A percentile compares a stretch with the other conserved stretches of the same genome.
phyloP scores from a whole-genome alignment of 2,113 vertebrate genomes.

The Dromiciops gliroides region DNA sequence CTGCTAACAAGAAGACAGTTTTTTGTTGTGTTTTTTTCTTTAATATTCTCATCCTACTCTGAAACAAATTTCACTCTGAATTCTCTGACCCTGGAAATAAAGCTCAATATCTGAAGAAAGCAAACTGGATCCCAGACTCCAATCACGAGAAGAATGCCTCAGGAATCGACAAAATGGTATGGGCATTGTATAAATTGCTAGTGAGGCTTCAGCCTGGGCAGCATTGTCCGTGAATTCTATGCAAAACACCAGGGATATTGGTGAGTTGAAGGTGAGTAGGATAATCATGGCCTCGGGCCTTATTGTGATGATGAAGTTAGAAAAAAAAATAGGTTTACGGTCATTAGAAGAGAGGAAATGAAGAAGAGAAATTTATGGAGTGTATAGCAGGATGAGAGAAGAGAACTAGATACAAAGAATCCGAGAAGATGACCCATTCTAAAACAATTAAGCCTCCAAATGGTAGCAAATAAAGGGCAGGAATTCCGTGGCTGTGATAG shows the following conservation, averaged over 20 bases:
- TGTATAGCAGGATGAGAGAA: fast-evolving
- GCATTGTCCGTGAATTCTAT: conserved; percentile 71
- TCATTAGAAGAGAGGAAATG: conserved; percentile 49
- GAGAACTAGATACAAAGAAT: neutral
- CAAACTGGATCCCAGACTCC: conserved; percentile 59
- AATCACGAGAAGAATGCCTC: conserved; percentile 54
- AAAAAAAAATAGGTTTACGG: neutral
- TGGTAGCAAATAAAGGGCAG: conserved; percentile 42
- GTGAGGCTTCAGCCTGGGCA: conserved; percentile 71
- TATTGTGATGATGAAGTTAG: conserved; percentile 59
- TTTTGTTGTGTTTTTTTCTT: conserved; percentile 15
- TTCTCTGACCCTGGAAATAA: conserved; percentile 60
- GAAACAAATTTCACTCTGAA: conserved; percentile 64
- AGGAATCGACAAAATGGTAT: conserved; percentile 47
- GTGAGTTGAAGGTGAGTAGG: conserved; percentile 65
- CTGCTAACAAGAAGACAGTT: conserved; percentile 65
- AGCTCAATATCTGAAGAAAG: conserved; percentile 64
- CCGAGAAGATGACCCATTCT: conserved; percentile 11
- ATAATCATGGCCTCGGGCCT: conserved; percentile 63
- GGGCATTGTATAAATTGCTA: conserved; percentile 55
- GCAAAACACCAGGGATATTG: conserved; percentile 71
- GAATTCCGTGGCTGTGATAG: conserved; percentile 14
- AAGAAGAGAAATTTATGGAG: conserved; percentile 46
- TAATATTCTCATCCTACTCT: conserved; percentile 61
- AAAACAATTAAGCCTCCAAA: conserved; percentile 50